Evolutionary conservation across 2,888 invertebrate genomes (phyloP), one percentile per base, ranked within the genome.

Genomic region (Digitonthophagus gazella): DNA sequence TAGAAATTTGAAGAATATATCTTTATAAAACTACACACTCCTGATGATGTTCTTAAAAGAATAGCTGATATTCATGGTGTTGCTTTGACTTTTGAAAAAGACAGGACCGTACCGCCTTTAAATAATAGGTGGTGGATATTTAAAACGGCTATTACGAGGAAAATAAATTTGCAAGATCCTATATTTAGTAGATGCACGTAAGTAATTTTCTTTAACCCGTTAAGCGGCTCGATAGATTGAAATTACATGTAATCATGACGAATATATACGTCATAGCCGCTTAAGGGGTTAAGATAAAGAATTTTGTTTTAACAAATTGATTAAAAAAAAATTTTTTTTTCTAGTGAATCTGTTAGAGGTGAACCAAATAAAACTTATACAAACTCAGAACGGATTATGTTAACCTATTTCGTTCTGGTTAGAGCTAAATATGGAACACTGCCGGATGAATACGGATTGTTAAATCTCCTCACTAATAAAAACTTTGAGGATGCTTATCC

Each of bases 1-100:
- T 70, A 78, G 78, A 71, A 67, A 19, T 72, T 76, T 75, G 54
- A 73, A 70, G 72, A 72, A 66, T 65, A 79, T 19, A 68, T 78
- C 4, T 83, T 80, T 70, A 70, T 82, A 5, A 80, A 81, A 75
- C 73, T 81, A 2, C 81, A 82, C 70, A 81, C 79, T 1, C 77
- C 81, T 3, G 75, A 78, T 6, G 15, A 73, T 3, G 67, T 77
- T 57, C 66, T 80, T 18, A 3, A 70, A 8, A 68, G 74, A 57
- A 77, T 75, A 68, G 76, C 78, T 19, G 72, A 74, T 18, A 58
- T 76, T 56, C 76, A 75, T 20, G 72, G 75, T 65, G 74, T 80
- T 19, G 74, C 76, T 61, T 67, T 79, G 67, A 72, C 74, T 44
- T 77, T 70, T 58, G 71, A 73, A 74, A 70, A 73, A 58, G 69